These are phyloP conservation scores for Rallus limicola DNA, from an alignment of 2,113 vertebrate species.

Conservation along the genomic window DNA sequence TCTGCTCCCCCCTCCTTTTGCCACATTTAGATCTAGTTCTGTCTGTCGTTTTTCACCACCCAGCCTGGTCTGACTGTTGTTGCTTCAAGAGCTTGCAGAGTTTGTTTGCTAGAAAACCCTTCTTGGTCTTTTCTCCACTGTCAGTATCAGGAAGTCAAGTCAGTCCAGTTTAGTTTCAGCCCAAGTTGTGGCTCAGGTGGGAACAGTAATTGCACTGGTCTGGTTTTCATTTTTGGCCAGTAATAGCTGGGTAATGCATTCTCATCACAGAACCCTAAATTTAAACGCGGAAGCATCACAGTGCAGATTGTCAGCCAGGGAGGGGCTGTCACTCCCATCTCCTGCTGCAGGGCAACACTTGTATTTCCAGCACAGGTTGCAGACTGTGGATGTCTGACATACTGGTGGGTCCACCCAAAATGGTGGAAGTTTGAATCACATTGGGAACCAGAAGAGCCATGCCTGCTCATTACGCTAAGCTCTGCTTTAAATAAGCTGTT, in stretches of 20 bases:
- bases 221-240: not conserved
- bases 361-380: not conserved
- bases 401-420: not conserved
- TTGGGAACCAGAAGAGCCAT: not conserved
- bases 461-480: not conserved
- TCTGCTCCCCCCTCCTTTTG: not conserved
- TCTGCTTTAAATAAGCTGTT: not conserved
- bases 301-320: not conserved
- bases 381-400: not conserved
- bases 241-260: not conserved
- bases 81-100: not conserved
- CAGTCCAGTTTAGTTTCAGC: not conserved
- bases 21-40: not conserved
- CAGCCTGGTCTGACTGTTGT: not conserved
- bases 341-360: not conserved
- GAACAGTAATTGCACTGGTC: not conserved
- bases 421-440: not conserved
- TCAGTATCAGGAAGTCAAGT: not conserved
- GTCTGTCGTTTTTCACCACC: accelerated
- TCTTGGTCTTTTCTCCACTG: not conserved
- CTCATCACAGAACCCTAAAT: not conserved
- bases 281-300: not conserved
- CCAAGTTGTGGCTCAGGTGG: not conserved
- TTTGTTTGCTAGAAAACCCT: not conserved
- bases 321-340: not conserved